Percentiles rank a stretch among this genome's conserved stretches.
Evolutionary conservation across 2,888 invertebrate genomes (phyloP).

Genomic region (Drosophila monieri): DNA sequence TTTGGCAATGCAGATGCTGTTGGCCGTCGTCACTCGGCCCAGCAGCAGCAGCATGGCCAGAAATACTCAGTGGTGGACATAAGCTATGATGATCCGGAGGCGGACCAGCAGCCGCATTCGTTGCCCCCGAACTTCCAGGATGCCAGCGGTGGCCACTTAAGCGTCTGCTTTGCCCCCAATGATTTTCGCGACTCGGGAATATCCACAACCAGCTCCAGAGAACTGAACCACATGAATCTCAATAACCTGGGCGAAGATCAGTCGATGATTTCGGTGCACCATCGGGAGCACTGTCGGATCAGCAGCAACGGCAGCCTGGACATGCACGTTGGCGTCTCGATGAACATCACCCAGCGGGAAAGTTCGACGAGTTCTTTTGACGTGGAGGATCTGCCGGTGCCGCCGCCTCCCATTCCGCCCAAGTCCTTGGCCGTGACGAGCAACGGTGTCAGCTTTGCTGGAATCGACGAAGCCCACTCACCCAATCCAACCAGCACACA

Average conservation of each 20-base stretch:
- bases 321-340: constrained; percentile 30
- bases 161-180: constrained; percentile 79
- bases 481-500: constrained; percentile 50
- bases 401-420: constrained; percentile 83
- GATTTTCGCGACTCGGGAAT: constrained; percentile 84
- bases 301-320: constrained; percentile 75
- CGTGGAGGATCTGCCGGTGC: constrained; percentile 82
- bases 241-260: constrained; percentile 81
- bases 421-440: constrained; percentile 76
- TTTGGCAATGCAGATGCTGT: constrained; percentile 69
- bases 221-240: constrained; percentile 79
- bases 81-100: constrained; percentile 84
- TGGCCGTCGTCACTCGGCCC: constrained; percentile 72
- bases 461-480: constrained; percentile 61
- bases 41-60: constrained; percentile 79
- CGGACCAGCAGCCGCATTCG: constrained; percentile 79
- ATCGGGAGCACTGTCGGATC: constrained; percentile 79
- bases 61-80: constrained; percentile 85
- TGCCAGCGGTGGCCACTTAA: constrained; percentile 69
- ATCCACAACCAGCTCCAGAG: constrained; percentile 83
- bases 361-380: constrained; percentile 81
- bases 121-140: constrained; percentile 71
- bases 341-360: constrained; percentile 81
- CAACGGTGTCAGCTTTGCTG: constrained; percentile 38
- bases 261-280: constrained; percentile 73